Evolutionary conservation across 2,888 invertebrate species (phyloP), one percentile per base, ranked within the genome.

Genomic region (Metalampra italica): DNA sequence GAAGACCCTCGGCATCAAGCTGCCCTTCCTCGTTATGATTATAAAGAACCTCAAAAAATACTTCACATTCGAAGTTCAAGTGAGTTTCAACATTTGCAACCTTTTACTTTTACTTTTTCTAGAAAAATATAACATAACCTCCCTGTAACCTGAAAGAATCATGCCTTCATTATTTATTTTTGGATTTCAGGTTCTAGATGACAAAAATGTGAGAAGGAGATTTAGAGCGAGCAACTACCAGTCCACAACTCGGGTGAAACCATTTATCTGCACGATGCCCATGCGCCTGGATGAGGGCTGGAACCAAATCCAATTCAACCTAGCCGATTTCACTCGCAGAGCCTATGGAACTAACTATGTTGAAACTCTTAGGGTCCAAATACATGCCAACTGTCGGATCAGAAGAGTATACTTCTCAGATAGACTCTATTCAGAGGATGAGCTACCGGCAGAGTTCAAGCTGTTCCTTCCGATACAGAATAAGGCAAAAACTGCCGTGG

Each of bases 251-350:
- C 89, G 97, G 66, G 96, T 98, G 9, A 97, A 97, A 77, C 97
- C 98, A n/a, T 98, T 98, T 76, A 98, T 98, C 66, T 98, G 98
- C 71, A 97, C 97, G 7, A 98, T 98, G 97, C 98, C 98, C 0
- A 95, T 98, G 94, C 91, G 97, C 50, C 89, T 98, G 54, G 96
- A 97, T 66, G 96, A 97, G 68, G 98, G 98, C 32, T 98, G 98
- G 98, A 97, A 97, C 73, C 94, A 95, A 84, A 96, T 98, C 60
- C 97, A 98, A 78, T 98, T 98, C 78, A 98, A 98, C 84, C 90
- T 98, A 56, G 95, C 96, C 3, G 98, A 98, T 83, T 98, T 98
- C 78, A 97, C 97, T 7, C 91, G 96, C 60, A 90, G 97, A 67
- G 98, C 97, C 0, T 98, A 98, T 75, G 98, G 98, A n/a, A 97